phyloP scores from a whole-genome alignment of 2,797 vertebrate genomes.

The Pangasius macronema region DNA sequence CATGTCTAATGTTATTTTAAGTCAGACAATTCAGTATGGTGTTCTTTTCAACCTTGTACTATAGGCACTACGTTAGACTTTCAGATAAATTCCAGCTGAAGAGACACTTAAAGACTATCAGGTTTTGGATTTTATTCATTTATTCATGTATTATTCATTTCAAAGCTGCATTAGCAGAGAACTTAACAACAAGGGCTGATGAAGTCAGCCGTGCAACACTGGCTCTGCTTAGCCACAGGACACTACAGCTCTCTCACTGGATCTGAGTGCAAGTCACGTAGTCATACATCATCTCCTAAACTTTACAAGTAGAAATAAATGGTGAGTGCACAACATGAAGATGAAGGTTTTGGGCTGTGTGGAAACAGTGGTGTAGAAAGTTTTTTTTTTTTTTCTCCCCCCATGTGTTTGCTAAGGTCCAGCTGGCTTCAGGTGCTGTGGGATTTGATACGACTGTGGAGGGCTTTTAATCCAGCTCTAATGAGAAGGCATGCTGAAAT shows the following conservation, averaged over 20 bases:
- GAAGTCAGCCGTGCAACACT: neutral
- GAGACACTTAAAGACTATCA: neutral
- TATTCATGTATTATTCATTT: neutral
- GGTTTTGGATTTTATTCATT: neutral
- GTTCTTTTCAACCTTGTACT: neutral
- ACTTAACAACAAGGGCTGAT: neutral
- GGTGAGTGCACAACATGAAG: neutral
- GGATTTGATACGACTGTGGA: constrained; percentile 23
- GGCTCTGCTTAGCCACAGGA: neutral
- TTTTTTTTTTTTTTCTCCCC: neutral
- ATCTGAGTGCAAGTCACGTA: neutral
- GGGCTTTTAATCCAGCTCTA: constrained; percentile 31
- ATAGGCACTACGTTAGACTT: neutral
- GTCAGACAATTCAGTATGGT: neutral
- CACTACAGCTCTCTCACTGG: neutral
- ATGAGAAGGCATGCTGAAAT: neutral
- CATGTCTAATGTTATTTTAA: neutral
- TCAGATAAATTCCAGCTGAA: neutral
- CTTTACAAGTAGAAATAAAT: neutral
- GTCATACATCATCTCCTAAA: neutral
- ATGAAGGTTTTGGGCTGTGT: constrained; percentile 12
- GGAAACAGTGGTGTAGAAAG: neutral
- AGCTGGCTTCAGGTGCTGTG: constrained; percentile 22
- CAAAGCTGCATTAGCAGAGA: neutral
- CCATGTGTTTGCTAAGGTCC: constrained; percentile 19